Evolutionary conservation across 1,140 invertebrate genomes (phyloP), one percentile per base, ranked within the genome.

Genomic region (Pararge aegeria): DNA sequence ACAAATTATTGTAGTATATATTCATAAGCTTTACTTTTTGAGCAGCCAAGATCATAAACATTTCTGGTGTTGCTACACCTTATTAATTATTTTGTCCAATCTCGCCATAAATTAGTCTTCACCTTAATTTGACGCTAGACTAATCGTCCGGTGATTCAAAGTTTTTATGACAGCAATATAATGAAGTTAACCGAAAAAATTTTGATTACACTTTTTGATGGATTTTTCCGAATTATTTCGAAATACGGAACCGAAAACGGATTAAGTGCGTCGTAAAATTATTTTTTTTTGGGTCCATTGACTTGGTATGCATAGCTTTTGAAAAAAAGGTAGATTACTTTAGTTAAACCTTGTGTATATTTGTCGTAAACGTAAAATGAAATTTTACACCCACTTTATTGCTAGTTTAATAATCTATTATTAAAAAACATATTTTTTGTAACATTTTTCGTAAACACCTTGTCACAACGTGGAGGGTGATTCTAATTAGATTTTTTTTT

Each of bases 251-350:
- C 59, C 68, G 55, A 67, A 73, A 73, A 73, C 65, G 62, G 59
- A 51, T 82, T 84, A 78, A 80, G 53, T 69, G 68, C 65, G 21
- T 82, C 75, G 66, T 86, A 80, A 84, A 87, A 73, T 4, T 16
- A 0, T 34, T 44, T 70, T 61, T 70, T 66, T 73, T 70, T 67
- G 57, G 63, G 37, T 67, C 58, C 57, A 55, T 55, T 67, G 65
- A 71, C 70, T 66, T 67, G 18, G 64, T 64, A 70, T 52, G 66
- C 74, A 78, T 88, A 88, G 86, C 84, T 82, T 81, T 70, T 54
- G 42, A 71, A 61, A 65, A 78, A 75, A 66, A 81, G 84, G 85
- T 80, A 83, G 80, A 83, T 85, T 83, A 83, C 78, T 80, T 80
- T 75, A 80, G 75, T 84, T 48, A 79, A 72, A 70, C 68, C 75